These are phyloP conservation scores for Pithys albifrons DNA, from an alignment of 2,113 vertebrate species.

Conservation along the genomic window DNA sequence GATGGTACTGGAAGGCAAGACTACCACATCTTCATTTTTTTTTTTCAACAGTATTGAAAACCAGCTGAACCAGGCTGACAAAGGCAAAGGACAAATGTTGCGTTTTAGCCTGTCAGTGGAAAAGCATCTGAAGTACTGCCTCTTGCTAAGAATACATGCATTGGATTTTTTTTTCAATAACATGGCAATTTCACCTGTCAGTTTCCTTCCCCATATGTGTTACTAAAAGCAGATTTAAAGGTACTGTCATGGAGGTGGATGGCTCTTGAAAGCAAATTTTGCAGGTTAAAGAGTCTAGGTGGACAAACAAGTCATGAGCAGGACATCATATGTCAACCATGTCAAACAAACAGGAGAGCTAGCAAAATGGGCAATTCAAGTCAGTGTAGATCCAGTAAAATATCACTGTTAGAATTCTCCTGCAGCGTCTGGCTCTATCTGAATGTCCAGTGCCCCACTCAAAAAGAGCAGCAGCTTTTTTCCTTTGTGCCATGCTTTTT, in stretches of 20 bases:
- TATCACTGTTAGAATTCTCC: not conserved
- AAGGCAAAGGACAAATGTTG: not conserved
- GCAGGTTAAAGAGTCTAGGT: not conserved
- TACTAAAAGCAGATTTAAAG: not conserved
- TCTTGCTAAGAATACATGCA: not conserved
- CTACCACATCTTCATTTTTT: accelerated
- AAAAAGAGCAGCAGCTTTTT: not conserved
- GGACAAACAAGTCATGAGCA: not conserved
- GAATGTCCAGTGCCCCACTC: accelerated
- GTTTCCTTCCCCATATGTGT: not conserved
- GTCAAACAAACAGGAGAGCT: not conserved
- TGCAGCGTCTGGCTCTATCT: not conserved
- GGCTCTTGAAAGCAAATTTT: conserved; percentile 7
- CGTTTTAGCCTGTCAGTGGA: not conserved
- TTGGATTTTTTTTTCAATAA: not conserved
- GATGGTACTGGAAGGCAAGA: accelerated
- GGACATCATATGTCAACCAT: not conserved
- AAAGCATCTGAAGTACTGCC: not conserved
- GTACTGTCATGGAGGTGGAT: not conserved
- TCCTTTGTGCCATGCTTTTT: not conserved
- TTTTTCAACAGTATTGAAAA: not conserved
- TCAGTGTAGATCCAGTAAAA: accelerated
- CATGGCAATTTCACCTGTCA: not conserved
- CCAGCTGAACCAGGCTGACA: not conserved
- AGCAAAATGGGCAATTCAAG: not conserved